Base-by-base conservation (phyloP, 2,797 vertebrate genomes). In the Syngnathus rostellatus region DNA sequence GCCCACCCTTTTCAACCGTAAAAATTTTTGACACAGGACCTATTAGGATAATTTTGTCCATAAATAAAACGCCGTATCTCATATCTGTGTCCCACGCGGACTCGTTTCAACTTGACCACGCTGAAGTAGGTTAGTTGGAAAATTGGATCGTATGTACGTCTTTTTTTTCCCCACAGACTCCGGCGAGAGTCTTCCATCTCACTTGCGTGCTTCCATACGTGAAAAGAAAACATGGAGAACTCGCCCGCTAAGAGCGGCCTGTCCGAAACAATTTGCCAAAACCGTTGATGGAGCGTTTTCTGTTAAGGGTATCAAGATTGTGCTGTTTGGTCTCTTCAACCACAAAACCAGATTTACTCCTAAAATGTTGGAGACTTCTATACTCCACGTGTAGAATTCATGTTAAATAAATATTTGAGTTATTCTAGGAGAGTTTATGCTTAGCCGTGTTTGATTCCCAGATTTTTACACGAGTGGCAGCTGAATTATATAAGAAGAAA, bases 41-140 rank as follows among this genome's bases (percentile, higher is more conserved):
- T 63, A 53, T 51, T 58, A 64, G 73, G 77, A 70, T 67, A 76
- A 86, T 87, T 83, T 83, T 74, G 75, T 74, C 71, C 70, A 66
- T 71, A 68, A 78, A 78, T 79, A 68, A 85, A 74, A 78, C 65
- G 74, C 64, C 68, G 69, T 77, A 82, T 81, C 19, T 50, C 46
- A 69, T 75, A 73, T 77, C 71, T 82, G 78, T 68, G 70, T 67
- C 58, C 31, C 10, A 53, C 12, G 46, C 72, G 75, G 64, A 71
- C 64, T 74, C 72, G 77, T 77, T 80, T 72, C 71, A 85, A 81
- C 72, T 88, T 88, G 87, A 87, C 81, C 66, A 81, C 83, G 81
- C 73, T 81, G 80, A 85, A 82, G 78, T 74, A 79, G 70, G 75
- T 86, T 86, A 83, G 81, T 85, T 85, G 81, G 68, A 88, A 80